Evolutionary conservation across 2,797 vertebrate species (phyloP).

Genomic region (Chiroxiphia lanceolata): DNA sequence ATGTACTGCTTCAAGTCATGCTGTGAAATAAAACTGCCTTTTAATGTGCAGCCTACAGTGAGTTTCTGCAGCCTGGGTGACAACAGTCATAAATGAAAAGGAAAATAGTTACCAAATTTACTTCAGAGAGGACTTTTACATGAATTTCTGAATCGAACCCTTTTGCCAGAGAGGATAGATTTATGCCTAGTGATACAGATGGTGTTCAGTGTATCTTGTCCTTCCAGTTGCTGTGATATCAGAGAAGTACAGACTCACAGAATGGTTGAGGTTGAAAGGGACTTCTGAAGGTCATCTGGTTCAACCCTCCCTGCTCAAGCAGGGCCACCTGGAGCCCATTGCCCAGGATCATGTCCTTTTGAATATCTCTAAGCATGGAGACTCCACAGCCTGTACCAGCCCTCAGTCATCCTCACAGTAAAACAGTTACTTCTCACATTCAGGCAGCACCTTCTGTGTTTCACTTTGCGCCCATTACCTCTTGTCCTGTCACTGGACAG

Average conservation of each 20-base stretch:
- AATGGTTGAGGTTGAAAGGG: neutral
- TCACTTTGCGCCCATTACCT: neutral
- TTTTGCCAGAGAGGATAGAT: neutral
- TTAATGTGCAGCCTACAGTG: neutral
- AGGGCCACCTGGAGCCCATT: neutral
- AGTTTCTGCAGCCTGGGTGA: neutral
- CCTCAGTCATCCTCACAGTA: neutral
- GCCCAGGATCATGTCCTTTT: neutral
- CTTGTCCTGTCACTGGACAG: neutral
- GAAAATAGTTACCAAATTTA: neutral
- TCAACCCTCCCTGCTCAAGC: neutral
- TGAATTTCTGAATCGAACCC: neutral
- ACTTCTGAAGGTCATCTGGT: neutral
- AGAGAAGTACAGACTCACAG: neutral
- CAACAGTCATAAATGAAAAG: conserved; percentile 17
- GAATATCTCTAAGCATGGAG: neutral
- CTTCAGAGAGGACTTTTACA: conserved; percentile 4
- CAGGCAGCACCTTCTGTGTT: neutral
- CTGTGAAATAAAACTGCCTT: conserved; percentile 24
- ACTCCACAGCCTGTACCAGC: neutral
- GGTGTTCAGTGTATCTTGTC: neutral
- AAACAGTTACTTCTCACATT: neutral
- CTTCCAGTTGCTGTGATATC: neutral
- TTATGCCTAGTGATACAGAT: neutral
- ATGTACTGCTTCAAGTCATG: neutral